These are phyloP conservation scores for Leuciscus waleckii DNA, from an alignment of 2,797 vertebrate genomes.

Conservation along the genomic window DNA sequence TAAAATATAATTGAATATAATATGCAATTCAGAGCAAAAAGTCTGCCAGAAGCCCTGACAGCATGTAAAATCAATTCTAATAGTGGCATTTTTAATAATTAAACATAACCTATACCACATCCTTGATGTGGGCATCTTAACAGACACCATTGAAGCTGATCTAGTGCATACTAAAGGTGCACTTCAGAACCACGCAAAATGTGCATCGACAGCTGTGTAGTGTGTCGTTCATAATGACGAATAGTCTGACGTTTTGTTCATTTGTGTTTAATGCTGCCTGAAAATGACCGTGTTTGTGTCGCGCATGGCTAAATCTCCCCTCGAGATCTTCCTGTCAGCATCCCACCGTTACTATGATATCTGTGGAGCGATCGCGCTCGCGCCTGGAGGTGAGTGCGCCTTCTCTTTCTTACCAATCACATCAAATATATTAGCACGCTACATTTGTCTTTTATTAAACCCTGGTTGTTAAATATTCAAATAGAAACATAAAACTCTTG, in stretches of 20 bases:
- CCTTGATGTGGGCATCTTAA: background rate
- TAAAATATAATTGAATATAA: background rate
- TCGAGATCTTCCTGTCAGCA: constrained; percentile 54
- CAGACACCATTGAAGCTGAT: constrained; percentile 8
- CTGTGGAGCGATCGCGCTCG: constrained; percentile 49
- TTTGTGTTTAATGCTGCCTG: constrained; percentile 3
- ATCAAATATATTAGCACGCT: background rate
- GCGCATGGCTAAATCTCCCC: constrained; percentile 58
- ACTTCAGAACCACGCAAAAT: background rate
- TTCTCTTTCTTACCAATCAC: constrained; percentile 8
- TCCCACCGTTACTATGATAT: constrained; percentile 51
- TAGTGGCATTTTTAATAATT: background rate
- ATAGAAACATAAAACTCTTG: background rate
- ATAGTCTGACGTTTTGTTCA: background rate
- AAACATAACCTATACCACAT: background rate
- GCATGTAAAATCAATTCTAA: background rate
- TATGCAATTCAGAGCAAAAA: background rate
- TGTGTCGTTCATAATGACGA: background rate
- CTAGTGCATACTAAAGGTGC: background rate
- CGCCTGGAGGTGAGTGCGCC: constrained; percentile 61
- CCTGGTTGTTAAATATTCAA: background rate
- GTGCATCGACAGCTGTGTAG: background rate
- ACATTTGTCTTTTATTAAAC: background rate
- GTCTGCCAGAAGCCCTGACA: background rate
- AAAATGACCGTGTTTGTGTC: constrained; percentile 26